Evolutionary conservation across 2,113 vertebrate genomes (phyloP).

Genomic region (Onychostruthus taczanowskii): DNA sequence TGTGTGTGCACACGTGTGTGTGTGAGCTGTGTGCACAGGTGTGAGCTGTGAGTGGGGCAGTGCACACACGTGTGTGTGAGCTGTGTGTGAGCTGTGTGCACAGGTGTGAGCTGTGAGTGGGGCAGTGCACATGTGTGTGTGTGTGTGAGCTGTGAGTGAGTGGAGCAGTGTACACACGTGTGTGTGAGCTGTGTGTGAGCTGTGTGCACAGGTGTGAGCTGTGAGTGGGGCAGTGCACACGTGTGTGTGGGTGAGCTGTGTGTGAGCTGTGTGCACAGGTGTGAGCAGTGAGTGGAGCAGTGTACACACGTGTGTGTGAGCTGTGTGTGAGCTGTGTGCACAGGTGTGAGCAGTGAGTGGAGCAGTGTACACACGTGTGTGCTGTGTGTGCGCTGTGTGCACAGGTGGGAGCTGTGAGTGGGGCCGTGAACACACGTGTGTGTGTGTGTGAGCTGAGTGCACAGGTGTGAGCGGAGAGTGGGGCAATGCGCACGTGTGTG

Average conservation of each 20-base stretch:
- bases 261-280: too few relatives aligned
- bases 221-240: not conserved
- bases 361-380: not conserved
- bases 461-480: not conserved
- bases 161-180: too few relatives aligned
- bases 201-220: not conserved
- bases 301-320: too few relatives aligned
- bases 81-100: not conserved
- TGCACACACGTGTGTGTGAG: not conserved
- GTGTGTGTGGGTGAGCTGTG: too few relatives aligned
- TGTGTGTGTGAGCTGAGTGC: not conserved
- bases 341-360: not conserved
- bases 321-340: not conserved
- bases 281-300: too few relatives aligned
- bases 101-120: too few relatives aligned
- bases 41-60: not conserved
- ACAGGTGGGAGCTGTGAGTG: too few relatives aligned
- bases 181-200: not conserved
- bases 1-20: not conserved
- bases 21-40: not conserved
- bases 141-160: too few relatives aligned
- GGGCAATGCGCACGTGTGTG: too few relatives aligned
- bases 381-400: too few relatives aligned
- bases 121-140: not conserved
- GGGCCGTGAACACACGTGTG: too few relatives aligned